A percentile compares a stretch with the other conserved stretches of the same genome.
phyloP scores from a whole-genome alignment of 2,888 invertebrate genomes.

The Biston betularia region DNA sequence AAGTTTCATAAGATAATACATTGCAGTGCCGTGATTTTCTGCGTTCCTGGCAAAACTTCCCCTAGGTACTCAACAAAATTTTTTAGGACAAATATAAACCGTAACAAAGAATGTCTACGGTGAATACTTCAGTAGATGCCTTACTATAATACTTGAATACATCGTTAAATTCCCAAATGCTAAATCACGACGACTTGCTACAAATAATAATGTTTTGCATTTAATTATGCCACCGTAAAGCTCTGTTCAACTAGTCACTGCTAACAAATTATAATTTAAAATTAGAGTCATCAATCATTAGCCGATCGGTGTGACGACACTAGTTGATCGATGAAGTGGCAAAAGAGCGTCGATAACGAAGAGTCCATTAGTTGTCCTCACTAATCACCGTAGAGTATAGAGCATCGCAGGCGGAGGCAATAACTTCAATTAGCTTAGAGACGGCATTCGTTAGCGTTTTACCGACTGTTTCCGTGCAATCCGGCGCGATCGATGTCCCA shows the following conservation, averaged over 20 bases:
- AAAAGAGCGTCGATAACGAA: constrained; percentile 61
- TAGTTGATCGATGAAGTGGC: constrained; percentile 68
- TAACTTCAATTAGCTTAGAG: constrained; percentile 76
- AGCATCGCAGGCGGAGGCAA: constrained; percentile 52
- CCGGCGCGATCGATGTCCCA: constrained; percentile 77
- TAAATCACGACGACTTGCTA: no score
- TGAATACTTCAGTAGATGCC: no score
- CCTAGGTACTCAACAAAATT: no score
- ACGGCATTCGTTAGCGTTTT: constrained; percentile 73
- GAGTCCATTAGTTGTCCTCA: constrained; percentile 60
- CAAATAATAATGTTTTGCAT: no score
- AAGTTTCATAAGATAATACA: no score
- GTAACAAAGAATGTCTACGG: no score
- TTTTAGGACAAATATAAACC: no score
- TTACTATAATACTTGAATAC: no score
- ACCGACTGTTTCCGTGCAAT: constrained; percentile 69
- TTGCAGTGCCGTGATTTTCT: no score
- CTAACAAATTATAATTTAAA: constrained; percentile 46
- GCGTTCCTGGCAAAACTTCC: no score
- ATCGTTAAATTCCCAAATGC: no score
- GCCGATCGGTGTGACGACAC: constrained; percentile 58
- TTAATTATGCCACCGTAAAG: constrained; percentile 4
- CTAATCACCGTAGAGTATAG: constrained; percentile 55
- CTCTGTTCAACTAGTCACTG: constrained; percentile 2
- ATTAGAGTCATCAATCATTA: constrained; percentile 63